Evolutionary conservation across 1,140 invertebrate species (phyloP).

Genomic region (Bilobella aurantiaca): DNA sequence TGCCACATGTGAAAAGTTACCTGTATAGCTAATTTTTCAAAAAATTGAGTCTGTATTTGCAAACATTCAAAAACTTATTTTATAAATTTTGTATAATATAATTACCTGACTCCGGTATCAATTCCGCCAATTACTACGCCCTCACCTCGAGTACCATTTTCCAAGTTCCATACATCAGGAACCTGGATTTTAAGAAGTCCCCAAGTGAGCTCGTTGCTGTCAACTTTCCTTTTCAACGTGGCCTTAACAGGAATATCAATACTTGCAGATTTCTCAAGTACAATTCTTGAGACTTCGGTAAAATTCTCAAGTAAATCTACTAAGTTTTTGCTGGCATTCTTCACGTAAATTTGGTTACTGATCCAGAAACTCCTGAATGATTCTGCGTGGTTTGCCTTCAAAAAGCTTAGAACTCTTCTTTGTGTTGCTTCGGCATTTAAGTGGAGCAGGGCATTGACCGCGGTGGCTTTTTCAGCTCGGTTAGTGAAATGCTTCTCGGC

Average conservation of each 20-base stretch:
- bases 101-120: conserved; percentile 4
- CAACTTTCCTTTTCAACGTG: too few species aligned
- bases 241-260: neutral
- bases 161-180: neutral
- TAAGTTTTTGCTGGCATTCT: neutral
- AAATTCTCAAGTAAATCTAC: neutral
- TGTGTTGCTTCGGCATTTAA: neutral
- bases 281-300: neutral
- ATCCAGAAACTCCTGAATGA: neutral
- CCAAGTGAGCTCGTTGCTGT: neutral
- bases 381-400: neutral
- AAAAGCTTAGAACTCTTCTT: neutral
- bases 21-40: too few species aligned
- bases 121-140: neutral
- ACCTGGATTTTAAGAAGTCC: neutral
- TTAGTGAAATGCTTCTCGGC: neutral
- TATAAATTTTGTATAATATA: too few species aligned
- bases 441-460: neutral
- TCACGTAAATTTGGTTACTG: neutral
- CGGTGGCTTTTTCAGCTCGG: neutral
- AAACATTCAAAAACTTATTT: too few species aligned
- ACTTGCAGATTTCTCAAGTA: neutral
- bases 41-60: too few species aligned
- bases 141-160: neutral
- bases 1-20: too few species aligned